Conservation (phyloP, 2,113 vertebrate species). For the Martes martes region DNA sequence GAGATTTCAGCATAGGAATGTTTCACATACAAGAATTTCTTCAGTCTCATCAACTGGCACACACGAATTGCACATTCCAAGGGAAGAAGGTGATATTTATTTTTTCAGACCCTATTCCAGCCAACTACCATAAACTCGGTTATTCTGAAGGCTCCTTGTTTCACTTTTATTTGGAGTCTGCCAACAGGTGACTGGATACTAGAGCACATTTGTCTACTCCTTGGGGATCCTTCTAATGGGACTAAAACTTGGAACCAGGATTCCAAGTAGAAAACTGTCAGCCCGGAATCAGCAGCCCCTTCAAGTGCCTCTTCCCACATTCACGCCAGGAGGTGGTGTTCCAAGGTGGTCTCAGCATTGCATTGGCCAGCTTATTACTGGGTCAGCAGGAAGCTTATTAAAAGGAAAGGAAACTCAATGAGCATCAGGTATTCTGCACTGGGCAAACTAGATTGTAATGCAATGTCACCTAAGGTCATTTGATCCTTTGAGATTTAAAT, state of each 20-base stretch:
- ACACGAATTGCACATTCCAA: slow-evolving; percentile 37
- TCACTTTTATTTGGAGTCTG: neutral
- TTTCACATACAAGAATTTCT: slow-evolving; percentile 42
- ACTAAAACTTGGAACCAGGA: neutral
- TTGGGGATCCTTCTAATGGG: neutral
- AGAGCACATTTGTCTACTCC: neutral
- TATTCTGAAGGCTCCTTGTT: slow-evolving; percentile 55
- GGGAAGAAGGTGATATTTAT: slow-evolving; percentile 43
- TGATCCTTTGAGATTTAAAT: slow-evolving; percentile 32
- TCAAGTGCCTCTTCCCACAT: slow-evolving; percentile 15
- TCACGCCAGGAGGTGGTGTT: neutral
- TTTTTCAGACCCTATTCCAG: slow-evolving; percentile 43
- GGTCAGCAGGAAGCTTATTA: neutral
- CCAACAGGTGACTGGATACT: slow-evolving; percentile 55
- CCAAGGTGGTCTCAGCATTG: neutral
- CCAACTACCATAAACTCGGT: slow-evolving; percentile 43
- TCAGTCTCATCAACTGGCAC: slow-evolving; percentile 42
- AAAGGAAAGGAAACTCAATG: neutral
- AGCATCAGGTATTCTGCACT: neutral
- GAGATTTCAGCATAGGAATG: neutral
- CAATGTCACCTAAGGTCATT: neutral
- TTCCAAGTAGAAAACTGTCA: neutral
- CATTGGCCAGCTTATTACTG: neutral
- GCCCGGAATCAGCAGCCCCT: slow-evolving; percentile 31
- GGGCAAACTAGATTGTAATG: neutral